phyloP scores from a whole-genome alignment of 2,888 invertebrate genomes.

The Schizaphis graminum region DNA sequence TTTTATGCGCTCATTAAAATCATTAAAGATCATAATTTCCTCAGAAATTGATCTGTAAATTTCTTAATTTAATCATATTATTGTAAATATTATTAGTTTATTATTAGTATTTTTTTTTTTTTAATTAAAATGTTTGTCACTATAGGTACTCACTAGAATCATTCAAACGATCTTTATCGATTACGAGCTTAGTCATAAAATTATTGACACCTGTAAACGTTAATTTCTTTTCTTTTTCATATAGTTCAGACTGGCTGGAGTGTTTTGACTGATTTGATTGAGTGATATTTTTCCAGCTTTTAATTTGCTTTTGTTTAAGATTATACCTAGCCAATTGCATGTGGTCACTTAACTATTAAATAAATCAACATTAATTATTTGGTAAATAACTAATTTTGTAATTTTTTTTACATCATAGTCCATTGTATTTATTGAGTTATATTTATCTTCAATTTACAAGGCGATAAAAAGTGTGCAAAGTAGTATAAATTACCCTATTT shows the following conservation, averaged over 20 bases:
- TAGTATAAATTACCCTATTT: background rate
- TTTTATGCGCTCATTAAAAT: background rate
- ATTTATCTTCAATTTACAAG: background rate
- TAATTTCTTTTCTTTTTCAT: conserved; percentile 5
- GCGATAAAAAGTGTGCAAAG: too few relatives aligned
- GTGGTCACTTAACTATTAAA: background rate
- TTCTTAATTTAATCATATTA: background rate
- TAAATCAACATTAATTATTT: background rate
- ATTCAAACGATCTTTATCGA: background rate
- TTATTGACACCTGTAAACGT: conserved; percentile 15
- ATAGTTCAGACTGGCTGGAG: background rate
- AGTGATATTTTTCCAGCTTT: background rate
- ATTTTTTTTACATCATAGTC: background rate
- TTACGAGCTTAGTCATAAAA: conserved; percentile 16
- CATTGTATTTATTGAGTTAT: background rate
- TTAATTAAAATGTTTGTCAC: background rate
- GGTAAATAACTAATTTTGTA: background rate
- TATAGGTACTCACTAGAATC: background rate
- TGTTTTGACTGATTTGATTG: background rate
- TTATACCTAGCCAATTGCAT: background rate
- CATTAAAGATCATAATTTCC: background rate
- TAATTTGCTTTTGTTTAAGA: background rate
- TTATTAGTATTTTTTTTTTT: background rate
- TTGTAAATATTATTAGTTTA: background rate
- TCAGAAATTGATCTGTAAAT: background rate